phyloP scores from a whole-genome alignment of 2,888 invertebrate genomes.

The Pandemis corylana region DNA sequence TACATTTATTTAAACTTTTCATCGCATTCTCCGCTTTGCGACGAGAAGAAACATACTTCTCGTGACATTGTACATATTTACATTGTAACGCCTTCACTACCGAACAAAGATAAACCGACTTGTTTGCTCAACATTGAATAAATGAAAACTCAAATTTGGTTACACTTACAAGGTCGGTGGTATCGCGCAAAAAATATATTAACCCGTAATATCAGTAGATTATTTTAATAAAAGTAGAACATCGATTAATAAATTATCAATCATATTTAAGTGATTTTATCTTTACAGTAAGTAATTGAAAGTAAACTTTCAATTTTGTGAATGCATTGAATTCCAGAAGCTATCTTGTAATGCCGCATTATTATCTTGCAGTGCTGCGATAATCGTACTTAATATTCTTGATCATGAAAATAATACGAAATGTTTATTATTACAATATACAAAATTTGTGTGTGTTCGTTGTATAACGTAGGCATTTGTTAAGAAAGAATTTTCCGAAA shows the following conservation, averaged over 20 bases:
- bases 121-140: not conserved
- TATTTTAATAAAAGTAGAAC: not conserved
- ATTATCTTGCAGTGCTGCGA: constrained; percentile 1
- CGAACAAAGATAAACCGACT: constrained; percentile 12
- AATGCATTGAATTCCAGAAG: constrained; percentile 2
- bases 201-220: constrained; percentile 4
- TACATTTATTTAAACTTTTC: not conserved
- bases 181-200: constrained; percentile 15
- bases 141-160: constrained; percentile 1
- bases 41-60: not conserved
- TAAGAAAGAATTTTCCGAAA: too few species aligned
- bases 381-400: not conserved
- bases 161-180: constrained; percentile 7
- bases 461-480: too few species aligned
- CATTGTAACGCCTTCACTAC: constrained; percentile 8
- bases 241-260: constrained; percentile 7
- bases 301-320: not conserved
- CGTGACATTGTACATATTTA: constrained; percentile 1
- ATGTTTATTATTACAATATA: too few species aligned
- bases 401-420: not conserved
- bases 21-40: not conserved
- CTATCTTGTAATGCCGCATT: constrained; percentile 5
- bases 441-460: too few species aligned
- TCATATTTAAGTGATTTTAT: constrained; percentile 5
- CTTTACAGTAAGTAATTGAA: constrained; percentile 7